A percentile compares a stretch with the other conserved stretches of the same genome.
Conservation (phyloP, 2,113 vertebrate genomes). For the Kryptolebias marmoratus region DNA sequence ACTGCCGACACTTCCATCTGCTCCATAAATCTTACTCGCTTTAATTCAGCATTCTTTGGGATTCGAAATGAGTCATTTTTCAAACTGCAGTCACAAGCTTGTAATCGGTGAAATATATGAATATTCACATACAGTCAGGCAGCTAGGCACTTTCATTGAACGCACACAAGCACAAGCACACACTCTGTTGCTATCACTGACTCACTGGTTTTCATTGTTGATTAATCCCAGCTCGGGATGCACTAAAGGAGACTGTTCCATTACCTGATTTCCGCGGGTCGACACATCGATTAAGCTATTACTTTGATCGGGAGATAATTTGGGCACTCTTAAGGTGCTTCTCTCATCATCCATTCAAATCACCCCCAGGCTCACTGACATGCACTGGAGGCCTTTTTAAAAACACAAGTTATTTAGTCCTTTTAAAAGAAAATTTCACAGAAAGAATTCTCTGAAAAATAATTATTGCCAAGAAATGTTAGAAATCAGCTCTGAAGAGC, state of each 20-base stretch:
- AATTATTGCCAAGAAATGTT: too few species aligned
- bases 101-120: conserved; percentile 2
- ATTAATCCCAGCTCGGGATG: conserved; percentile 41
- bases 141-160: not conserved
- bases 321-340: conserved; percentile 8
- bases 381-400: too few species aligned
- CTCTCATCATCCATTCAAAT: conserved; percentile 8
- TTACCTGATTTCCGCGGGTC: conserved; percentile 44
- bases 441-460: too few species aligned
- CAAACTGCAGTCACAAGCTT: conserved; percentile 4
- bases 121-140: conserved; percentile 12
- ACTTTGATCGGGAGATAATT: conserved; percentile 46
- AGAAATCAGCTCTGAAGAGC: too few species aligned
- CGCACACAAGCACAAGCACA: not conserved
- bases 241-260: conserved; percentile 32
- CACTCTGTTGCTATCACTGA: conserved; percentile 7
- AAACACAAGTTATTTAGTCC: too few species aligned
- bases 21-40: conserved; percentile 7
- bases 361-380: not conserved
- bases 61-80: conserved; percentile 25
- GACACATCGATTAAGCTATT: conserved; percentile 55
- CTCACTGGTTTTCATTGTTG: conserved; percentile 17
- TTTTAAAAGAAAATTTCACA: too few species aligned
- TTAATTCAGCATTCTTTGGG: conserved; percentile 23
- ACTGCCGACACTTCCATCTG: conserved; percentile 29